Evolutionary conservation across 2,888 invertebrate species (phyloP), one percentile per base, ranked within the genome.

Genomic region (Tenthredo notha): DNA sequence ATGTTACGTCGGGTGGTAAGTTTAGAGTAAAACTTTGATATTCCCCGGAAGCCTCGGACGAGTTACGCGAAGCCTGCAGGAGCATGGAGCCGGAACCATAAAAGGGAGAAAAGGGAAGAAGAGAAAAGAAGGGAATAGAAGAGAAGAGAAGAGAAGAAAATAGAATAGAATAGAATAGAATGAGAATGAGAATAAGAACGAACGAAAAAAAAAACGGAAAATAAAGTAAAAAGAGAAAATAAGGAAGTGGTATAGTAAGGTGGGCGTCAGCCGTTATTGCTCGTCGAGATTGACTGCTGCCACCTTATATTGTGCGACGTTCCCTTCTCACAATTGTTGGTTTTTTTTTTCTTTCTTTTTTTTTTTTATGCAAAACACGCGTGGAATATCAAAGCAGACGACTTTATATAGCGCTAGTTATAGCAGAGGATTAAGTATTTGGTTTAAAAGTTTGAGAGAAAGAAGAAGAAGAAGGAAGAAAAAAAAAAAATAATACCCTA

Each of bases 231-330:
- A 21, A 74, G 33, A 33, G 33, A 43, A 74, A 74, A 74, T 40
- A 43, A 43, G 43, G 43, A 74, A 43, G 74, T 12, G 33, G 33
- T 6, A 47, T 47, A 25, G 37, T n/a, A 33, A 18, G 29, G 29
- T 12, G 77, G 25, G 80, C 61, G 61, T 61, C 61, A 9, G 9
- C 33, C 61, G 80, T 80, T 80, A 61, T 80, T 80, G 80, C 61
- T 58, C 37, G 40, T 61, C 37, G 80, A 80, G 40, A 80, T 80
- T 80, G 78, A 80, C 78, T 77, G 77, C 77, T 77, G 77, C 50
- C 77, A 77, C 77, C 77, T 54, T 61, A 61, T 61, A 80, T 78
- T 61, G 78, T 43, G 21, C 40, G 21, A 61, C n/a, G 58, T 61
- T 80, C 80, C 43, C 21, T 33, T 50, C 21, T 33, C 77, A 18